These are phyloP conservation scores for Aurelia aurita DNA, from an alignment of 30 jellyfish, hydroid and myxozoan species.

Conservation along the genomic window DNA sequence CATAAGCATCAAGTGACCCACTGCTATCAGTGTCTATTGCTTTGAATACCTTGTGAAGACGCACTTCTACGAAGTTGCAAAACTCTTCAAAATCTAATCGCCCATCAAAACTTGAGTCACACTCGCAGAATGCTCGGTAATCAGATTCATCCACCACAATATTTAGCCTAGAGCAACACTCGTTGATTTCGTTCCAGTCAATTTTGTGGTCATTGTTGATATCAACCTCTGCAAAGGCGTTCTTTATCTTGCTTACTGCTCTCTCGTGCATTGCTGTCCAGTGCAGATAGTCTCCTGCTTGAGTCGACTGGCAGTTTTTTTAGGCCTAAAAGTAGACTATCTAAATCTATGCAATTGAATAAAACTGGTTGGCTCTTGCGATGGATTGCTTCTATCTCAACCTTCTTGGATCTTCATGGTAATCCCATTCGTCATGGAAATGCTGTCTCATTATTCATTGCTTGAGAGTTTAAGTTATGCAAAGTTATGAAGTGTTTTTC, in stretches of 20 bases:
- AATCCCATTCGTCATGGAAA: too few relatives aligned
- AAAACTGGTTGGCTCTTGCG: too few relatives aligned
- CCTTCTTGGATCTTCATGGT: too few relatives aligned
- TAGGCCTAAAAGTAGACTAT: too few relatives aligned
- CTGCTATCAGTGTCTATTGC: constrained; percentile 67
- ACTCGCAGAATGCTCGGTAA: constrained; percentile 25
- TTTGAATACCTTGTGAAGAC: constrained; percentile 55
- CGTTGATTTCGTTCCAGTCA: constrained; percentile 75
- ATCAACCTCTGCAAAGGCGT: constrained; percentile 72
- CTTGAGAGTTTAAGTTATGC: too few relatives aligned
- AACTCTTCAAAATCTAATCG: constrained; percentile 38
- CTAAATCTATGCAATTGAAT: too few relatives aligned
- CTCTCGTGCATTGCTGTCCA: constrained; percentile 46
- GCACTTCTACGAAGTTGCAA: constrained; percentile 61
- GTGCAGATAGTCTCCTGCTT: too few relatives aligned
- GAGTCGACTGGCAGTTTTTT: too few relatives aligned
- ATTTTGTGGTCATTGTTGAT: constrained; percentile 53
- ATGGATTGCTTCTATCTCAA: too few relatives aligned
- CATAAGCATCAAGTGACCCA: constrained; percentile 66
- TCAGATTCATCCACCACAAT: constrained; percentile 51
- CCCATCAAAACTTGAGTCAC: constrained; percentile 43
- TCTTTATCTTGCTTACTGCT: constrained; percentile 54
- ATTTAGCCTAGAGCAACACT: constrained; percentile 65
- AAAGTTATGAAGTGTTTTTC: too few relatives aligned
- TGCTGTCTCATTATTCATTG: too few relatives aligned